Percentiles rank a stretch among this genome's conserved stretches.
Evolutionary conservation across 2,888 invertebrate genomes (phyloP).

Genomic region (Ischnura elegans): DNA sequence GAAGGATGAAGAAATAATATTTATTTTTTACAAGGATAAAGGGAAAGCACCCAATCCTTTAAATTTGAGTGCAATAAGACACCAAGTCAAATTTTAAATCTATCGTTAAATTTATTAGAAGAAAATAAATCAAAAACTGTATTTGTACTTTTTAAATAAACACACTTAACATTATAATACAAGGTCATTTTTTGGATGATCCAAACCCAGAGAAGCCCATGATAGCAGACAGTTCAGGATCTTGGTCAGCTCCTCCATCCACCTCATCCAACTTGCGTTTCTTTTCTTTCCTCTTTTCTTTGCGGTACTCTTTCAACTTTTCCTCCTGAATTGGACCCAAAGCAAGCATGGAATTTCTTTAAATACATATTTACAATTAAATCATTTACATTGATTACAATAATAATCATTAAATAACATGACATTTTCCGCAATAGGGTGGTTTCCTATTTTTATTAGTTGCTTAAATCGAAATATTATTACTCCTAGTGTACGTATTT

Average conservation of each 20-base stretch:
- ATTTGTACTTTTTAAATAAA: neutral
- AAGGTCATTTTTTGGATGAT: slow-evolving; percentile 86
- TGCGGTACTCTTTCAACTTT: slow-evolving; percentile 91
- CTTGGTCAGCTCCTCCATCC: slow-evolving; percentile 79
- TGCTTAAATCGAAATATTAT: no score
- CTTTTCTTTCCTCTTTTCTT: slow-evolving; percentile 93
- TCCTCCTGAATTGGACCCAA: slow-evolving; percentile 83
- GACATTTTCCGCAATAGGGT: no score
- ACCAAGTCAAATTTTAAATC: neutral
- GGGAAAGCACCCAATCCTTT: neutral
- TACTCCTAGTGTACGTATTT: no score
- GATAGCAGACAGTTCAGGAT: slow-evolving; percentile 88
- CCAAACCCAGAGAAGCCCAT: slow-evolving; percentile 98
- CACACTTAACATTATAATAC: neutral
- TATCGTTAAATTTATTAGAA: slow-evolving; percentile 8
- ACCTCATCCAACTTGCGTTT: slow-evolving; percentile 90
- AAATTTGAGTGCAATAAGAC: neutral
- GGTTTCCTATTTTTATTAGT: no score
- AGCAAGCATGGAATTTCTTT: neutral
- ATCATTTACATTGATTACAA: no score
- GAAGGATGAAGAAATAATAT: neutral
- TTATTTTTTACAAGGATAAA: neutral
- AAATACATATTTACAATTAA: neutral
- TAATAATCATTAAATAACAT: no score
- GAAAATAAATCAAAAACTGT: neutral